phyloP scores from a whole-genome alignment of 30 jellyfish, hydroid and myxozoan species.

The Aurelia sp. region DNA sequence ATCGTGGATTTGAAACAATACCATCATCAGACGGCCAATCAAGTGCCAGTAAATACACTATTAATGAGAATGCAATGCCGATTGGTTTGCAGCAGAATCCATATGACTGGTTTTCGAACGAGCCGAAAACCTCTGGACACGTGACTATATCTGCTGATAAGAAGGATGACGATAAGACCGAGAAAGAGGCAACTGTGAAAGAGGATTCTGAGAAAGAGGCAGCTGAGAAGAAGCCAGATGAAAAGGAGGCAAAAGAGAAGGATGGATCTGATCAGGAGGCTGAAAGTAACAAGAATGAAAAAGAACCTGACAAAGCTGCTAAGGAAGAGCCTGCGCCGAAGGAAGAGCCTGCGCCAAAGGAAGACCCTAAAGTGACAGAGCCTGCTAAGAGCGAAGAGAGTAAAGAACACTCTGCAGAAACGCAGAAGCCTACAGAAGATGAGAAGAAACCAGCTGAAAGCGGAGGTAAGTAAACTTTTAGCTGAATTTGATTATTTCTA shows the following conservation, averaged over 20 bases:
- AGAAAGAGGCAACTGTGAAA: slow-evolving; percentile 10
- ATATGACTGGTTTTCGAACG: neutral
- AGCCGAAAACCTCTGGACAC: neutral
- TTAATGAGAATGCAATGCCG: slow-evolving; percentile 8
- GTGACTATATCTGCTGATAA: slow-evolving; percentile 15
- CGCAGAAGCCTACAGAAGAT: neutral
- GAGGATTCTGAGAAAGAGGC: slow-evolving; percentile 13
- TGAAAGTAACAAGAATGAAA: neutral
- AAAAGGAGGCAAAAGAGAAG: neutral
- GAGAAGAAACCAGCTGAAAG: neutral
- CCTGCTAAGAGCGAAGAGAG: neutral
- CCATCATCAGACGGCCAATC: slow-evolving; percentile 23
- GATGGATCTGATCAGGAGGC: neutral
- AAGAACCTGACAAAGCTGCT: neutral
- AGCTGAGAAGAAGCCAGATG: neutral
- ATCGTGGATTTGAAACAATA: slow-evolving; percentile 12
- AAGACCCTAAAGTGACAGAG: neutral
- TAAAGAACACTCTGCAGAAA: neutral
- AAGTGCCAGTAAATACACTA: slow-evolving; percentile 17
- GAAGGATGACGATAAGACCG: slow-evolving; percentile 43
- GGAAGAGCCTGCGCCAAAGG: neutral
- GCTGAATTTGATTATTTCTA: no score
- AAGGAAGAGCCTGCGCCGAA: neutral
- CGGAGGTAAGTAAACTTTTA: no score
- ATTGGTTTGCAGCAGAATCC: slow-evolving; percentile 3